Evolutionary conservation across 2,888 invertebrate species (phyloP), one percentile per base, ranked within the genome.

Genomic region (Yponomeuta plumbellus): DNA sequence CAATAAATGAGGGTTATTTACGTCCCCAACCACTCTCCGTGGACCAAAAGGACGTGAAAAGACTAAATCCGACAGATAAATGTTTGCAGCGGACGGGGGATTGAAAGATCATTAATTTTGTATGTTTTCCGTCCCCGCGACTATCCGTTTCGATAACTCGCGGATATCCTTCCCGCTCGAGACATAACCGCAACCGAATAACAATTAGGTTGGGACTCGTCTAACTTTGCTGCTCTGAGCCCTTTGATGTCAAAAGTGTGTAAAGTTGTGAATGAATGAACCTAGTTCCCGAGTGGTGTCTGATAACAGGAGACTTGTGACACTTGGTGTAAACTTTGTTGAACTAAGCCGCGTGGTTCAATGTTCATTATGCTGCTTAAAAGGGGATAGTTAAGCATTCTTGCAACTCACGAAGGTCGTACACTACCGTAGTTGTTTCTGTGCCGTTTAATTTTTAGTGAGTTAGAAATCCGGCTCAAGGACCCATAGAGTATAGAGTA

Each of bases 81-180:
- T 83, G 78, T 80, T 79, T 77, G 76, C 76, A 72, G 76, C 75
- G 80, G 80, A 78, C 79, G 78, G 79, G 79, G 79, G 78, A 81
- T 84, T 79, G 81, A 81, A 77, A 79, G 78, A 81, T 83, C 85
- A 85, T 86, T 86, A 85, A 85, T 86, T 81, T 80, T 72, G 72
- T 77, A 58, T 66, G 66, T 66, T 66, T 77, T 78, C 76, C 72
- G 68, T 64, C 67, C 70, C 71, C 66, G 68, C 68, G 66, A 64
- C 64, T 67, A 73, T 69, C 59, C 34, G 59, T 22, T 59, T 11
- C 11, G 34, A 26, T 23, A n/a, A 20, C 39, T 39, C 63, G 44
- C 62, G 11, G 21, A 20, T 64, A 11, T n/a, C 52, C 17, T n/a
- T 11, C 11, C 21, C 20, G 20, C 21, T 44, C 44, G 21, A 39